A percentile compares a stretch with the other conserved stretches of the same genome.
phyloP scores from a whole-genome alignment of 2,888 invertebrate genomes.

The Abscondita cerata region DNA sequence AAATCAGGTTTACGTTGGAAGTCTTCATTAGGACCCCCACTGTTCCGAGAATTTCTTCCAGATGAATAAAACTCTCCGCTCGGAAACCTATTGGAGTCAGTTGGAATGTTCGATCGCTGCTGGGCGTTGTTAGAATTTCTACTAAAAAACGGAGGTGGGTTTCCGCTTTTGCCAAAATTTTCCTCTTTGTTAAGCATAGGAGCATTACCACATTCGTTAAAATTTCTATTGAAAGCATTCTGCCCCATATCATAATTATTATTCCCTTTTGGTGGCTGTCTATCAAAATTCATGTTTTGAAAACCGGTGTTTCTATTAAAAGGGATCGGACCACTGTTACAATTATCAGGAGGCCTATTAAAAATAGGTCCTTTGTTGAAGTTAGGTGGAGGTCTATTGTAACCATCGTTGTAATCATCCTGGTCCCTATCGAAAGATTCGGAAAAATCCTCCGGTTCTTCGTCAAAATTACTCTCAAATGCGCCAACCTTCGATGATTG shows the following conservation, averaged over 20 bases:
- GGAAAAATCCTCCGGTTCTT: not conserved
- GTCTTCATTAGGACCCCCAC: too few relatives aligned
- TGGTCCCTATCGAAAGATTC: constrained; percentile 25
- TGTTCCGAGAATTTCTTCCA: too few relatives aligned
- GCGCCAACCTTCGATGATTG: not conserved
- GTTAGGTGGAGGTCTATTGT: not conserved
- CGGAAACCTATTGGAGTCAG: too few relatives aligned
- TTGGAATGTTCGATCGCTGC: too few relatives aligned
- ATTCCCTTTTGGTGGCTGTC: not conserved
- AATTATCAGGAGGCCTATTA: constrained; percentile 12
- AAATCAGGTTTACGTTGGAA: too few relatives aligned
- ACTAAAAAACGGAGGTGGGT: too few relatives aligned
- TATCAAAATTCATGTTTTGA: constrained; percentile 13
- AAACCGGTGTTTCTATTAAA: constrained; percentile 16
- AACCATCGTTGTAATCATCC: not conserved
- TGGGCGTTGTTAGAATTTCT: too few relatives aligned
- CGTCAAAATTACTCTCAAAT: not conserved
- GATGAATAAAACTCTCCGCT: too few relatives aligned
- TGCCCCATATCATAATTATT: constrained; percentile 23
- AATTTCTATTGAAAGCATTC: constrained; percentile 11
- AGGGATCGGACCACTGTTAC: constrained; percentile 3
- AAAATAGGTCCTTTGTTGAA: constrained; percentile 16
- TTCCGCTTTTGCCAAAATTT: constrained; percentile 4
- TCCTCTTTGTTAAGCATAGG: constrained; percentile 4
- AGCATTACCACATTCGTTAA: not conserved